Conservation (phyloP, 1,140 invertebrate genomes). For the Notospermus geniculatus region DNA sequence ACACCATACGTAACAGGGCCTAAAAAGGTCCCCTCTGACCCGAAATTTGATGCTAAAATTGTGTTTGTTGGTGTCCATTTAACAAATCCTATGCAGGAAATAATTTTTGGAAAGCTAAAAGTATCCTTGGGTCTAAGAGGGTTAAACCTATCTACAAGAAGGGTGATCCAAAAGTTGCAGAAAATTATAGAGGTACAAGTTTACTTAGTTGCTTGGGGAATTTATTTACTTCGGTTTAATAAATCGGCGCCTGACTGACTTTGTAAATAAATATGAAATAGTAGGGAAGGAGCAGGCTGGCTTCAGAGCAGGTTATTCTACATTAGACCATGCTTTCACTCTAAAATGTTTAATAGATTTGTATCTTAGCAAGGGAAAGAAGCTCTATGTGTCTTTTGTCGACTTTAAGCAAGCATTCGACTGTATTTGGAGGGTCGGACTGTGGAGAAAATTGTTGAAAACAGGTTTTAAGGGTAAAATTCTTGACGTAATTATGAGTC, state of each 20-base stretch:
- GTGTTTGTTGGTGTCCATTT: too few relatives aligned
- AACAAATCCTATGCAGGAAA: too few relatives aligned
- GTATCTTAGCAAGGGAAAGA: background rate
- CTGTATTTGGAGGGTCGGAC: too few relatives aligned
- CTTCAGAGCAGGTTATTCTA: too few relatives aligned
- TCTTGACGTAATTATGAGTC: too few relatives aligned
- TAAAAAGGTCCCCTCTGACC: background rate
- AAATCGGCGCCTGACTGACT: background rate
- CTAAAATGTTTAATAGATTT: too few relatives aligned
- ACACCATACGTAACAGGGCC: background rate
- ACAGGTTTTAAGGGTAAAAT: too few relatives aligned
- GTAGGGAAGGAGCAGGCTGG: conserved; percentile 22
- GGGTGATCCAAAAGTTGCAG: background rate
- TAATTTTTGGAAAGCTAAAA: too few relatives aligned
- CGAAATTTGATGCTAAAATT: too few relatives aligned
- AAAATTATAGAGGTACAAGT: background rate
- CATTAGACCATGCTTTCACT: too few relatives aligned
- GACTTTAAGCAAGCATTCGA: too few relatives aligned
- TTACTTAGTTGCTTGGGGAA: background rate
- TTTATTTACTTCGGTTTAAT: background rate
- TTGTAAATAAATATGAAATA: background rate
- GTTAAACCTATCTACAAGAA: background rate
- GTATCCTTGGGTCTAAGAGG: background rate
- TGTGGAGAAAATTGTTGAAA: too few relatives aligned
- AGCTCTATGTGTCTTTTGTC: conserved; percentile 24